phyloP scores from a whole-genome alignment of 2,888 invertebrate species.

The Escarpia spicata region DNA sequence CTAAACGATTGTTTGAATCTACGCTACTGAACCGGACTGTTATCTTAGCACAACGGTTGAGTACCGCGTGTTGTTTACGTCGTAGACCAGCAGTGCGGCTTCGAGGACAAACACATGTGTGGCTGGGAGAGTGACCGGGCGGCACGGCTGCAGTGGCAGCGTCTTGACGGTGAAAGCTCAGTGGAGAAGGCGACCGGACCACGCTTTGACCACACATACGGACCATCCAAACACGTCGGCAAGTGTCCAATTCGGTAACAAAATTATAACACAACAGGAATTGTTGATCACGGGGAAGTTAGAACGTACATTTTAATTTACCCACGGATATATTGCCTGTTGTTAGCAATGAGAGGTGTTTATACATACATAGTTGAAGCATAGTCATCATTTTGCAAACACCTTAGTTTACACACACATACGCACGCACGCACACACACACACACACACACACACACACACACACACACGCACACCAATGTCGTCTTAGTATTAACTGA shows the following conservation, averaged over 20 bases:
- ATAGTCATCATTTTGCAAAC: no score
- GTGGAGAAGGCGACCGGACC: constrained; percentile 24
- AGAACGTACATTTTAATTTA: no score
- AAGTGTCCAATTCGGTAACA: neutral
- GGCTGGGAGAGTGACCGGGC: constrained; percentile 31
- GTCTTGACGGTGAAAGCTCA: constrained; percentile 22
- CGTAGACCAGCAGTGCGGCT: constrained; percentile 26
- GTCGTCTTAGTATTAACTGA: no score
- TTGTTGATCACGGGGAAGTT: constrained; percentile 14
- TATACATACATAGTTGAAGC: no score
- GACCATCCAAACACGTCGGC: constrained; percentile 35
- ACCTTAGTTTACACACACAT: no score
- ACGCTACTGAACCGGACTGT: neutral
- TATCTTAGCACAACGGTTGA: neutral
- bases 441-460: no score
- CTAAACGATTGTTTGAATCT: neutral
- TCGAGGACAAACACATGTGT: constrained; percentile 28
- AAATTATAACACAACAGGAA: no score
- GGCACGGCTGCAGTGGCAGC: constrained; percentile 26
- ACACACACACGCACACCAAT: no score
- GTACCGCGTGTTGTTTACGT: neutral
- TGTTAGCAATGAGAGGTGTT: no score
- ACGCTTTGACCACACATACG: constrained; percentile 37
- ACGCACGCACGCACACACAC: no score
- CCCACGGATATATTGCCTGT: no score